Conservation (phyloP, 2,113 vertebrate species). For the Burhinus bistriatus region DNA sequence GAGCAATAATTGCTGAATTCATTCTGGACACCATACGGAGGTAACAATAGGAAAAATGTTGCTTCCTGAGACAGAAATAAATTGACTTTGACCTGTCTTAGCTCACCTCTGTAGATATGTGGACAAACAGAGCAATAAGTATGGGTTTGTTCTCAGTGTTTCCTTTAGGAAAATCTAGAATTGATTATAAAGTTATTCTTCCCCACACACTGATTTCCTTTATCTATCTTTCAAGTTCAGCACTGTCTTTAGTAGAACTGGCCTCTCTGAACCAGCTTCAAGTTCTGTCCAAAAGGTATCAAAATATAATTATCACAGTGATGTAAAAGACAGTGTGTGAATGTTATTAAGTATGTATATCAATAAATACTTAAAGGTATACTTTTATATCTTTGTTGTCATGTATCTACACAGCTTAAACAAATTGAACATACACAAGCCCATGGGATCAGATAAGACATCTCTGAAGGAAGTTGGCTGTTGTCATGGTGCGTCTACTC, state of each 20-base stretch:
- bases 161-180: neutral
- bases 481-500: neutral
- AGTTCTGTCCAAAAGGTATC: neutral
- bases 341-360: neutral
- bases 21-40: neutral
- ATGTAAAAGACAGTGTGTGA: neutral
- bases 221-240: neutral
- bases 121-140: neutral
- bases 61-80: neutral
- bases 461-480: accelerated
- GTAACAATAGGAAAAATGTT: neutral
- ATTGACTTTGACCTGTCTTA: neutral
- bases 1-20: neutral
- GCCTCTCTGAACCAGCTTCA: neutral
- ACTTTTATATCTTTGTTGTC: neutral
- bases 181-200: neutral
- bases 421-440: accelerated
- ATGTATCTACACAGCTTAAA: neutral
- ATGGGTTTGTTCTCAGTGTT: neutral
- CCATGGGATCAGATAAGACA: neutral
- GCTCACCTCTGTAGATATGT: neutral
- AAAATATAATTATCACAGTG: neutral
- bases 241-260: neutral
- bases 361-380: neutral
- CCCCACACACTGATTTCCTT: neutral